A percentile compares a stretch with the other conserved stretches of the same genome.
Evolutionary conservation across 2,113 vertebrate genomes (phyloP).

Genomic region (Opisthocomus hoazin): DNA sequence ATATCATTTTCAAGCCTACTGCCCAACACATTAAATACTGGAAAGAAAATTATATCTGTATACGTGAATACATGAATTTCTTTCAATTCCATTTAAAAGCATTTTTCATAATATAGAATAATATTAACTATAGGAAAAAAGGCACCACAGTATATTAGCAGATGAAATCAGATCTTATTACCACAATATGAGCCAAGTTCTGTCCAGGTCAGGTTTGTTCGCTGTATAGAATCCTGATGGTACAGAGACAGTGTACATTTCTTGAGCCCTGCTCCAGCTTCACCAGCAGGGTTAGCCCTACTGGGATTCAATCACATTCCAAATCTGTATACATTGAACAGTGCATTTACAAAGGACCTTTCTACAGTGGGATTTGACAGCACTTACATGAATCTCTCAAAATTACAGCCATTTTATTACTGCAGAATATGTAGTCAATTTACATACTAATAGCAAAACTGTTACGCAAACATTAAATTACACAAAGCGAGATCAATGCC

Average conservation of each 20-base stretch:
- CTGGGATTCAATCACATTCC: background rate
- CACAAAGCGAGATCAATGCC: background rate
- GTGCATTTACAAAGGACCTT: background rate
- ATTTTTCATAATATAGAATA: background rate
- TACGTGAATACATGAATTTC: background rate
- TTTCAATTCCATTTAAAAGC: background rate
- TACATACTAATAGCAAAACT: background rate
- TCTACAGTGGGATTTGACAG: background rate
- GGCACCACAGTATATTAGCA: background rate
- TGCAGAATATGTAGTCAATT: background rate
- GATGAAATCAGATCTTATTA: background rate
- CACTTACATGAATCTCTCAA: background rate
- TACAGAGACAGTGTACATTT: fast-evolving
- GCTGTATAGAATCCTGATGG: background rate
- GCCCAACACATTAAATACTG: background rate
- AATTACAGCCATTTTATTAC: background rate
- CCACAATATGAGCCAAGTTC: background rate
- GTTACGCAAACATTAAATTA: background rate
- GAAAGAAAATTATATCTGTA: background rate
- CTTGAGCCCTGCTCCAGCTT: background rate
- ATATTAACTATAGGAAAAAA: background rate
- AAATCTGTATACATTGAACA: background rate
- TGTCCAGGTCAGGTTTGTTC: background rate
- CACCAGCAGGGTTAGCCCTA: background rate
- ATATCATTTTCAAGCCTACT: background rate